Conservation (phyloP, 2,797 vertebrate genomes). For the Miichthys miiuy region DNA sequence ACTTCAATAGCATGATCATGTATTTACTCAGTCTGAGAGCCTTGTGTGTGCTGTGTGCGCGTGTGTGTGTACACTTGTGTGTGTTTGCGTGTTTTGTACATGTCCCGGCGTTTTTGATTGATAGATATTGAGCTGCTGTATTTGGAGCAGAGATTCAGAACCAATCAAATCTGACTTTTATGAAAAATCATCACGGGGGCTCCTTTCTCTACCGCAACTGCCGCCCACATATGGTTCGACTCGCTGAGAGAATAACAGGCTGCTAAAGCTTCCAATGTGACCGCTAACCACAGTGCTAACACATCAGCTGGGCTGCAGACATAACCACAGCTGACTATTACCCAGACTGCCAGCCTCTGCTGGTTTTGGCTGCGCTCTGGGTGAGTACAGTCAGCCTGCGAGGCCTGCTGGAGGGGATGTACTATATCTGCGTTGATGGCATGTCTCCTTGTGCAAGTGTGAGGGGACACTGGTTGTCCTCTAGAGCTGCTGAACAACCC, state of each 20-base stretch:
- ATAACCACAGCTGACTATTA: slow-evolving; percentile 53
- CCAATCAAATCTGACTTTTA: slow-evolving; percentile 47
- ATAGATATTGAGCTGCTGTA: slow-evolving; percentile 50
- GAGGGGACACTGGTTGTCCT: too few relatives aligned
- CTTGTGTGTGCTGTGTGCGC: slow-evolving; percentile 22
- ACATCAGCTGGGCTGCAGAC: slow-evolving; percentile 55
- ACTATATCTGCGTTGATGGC: background rate
- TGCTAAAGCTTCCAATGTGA: slow-evolving; percentile 55
- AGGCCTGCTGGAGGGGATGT: slow-evolving; percentile 1
- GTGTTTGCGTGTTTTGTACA: slow-evolving; percentile 37
- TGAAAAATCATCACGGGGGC: slow-evolving; percentile 35
- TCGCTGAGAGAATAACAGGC: slow-evolving; percentile 59
- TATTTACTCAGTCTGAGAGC: slow-evolving; percentile 31
- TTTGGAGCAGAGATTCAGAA: slow-evolving; percentile 43
- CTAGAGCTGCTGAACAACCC: too few relatives aligned
- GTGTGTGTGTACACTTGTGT: slow-evolving; percentile 18
- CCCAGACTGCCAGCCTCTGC: slow-evolving; percentile 55
- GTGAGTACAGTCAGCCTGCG: slow-evolving; percentile 13
- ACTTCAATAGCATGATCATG: background rate
- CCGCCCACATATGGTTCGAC: slow-evolving; percentile 47
- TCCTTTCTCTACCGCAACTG: slow-evolving; percentile 27
- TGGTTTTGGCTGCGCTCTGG: slow-evolving; percentile 58
- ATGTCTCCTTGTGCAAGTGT: background rate
- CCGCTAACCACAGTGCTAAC: slow-evolving; percentile 65
- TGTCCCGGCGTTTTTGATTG: slow-evolving; percentile 38